phyloP scores from a whole-genome alignment of 1,140 invertebrate species.

The Lucilia cuprina region DNA sequence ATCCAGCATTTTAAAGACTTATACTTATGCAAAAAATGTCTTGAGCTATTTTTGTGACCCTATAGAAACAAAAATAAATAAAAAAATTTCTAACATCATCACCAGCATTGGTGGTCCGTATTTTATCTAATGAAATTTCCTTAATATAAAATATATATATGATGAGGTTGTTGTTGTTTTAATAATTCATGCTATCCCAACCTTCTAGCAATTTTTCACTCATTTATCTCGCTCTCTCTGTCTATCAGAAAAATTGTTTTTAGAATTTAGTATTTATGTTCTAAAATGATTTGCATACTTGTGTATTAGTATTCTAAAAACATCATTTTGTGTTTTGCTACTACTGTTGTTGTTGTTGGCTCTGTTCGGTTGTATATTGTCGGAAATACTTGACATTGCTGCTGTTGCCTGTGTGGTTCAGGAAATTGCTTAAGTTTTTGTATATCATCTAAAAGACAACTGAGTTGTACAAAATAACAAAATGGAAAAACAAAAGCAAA shows the following conservation, averaged over 20 bases:
- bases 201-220: background rate
- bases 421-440: slow-evolving; percentile 33
- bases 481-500: background rate
- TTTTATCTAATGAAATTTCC: background rate
- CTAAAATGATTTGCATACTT: slow-evolving; percentile 24
- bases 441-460: slow-evolving; percentile 15
- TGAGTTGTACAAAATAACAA: slow-evolving; percentile 9
- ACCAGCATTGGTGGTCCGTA: background rate
- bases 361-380: slow-evolving; percentile 10
- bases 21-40: background rate
- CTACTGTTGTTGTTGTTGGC: background rate
- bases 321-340: background rate
- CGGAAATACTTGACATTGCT: slow-evolving; percentile 35
- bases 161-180: background rate
- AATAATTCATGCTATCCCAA: background rate
- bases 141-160: background rate
- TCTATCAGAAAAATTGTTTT: background rate
- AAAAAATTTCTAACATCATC: background rate
- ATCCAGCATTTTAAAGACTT: background rate
- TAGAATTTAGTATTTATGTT: background rate
- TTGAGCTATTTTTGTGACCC: background rate
- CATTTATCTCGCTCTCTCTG: background rate
- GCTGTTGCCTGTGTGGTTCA: slow-evolving; percentile 20
- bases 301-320: slow-evolving; percentile 8
- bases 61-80: background rate